phyloP scores from a whole-genome alignment of 2,797 vertebrate genomes.

The Sebastolobus alascanus region DNA sequence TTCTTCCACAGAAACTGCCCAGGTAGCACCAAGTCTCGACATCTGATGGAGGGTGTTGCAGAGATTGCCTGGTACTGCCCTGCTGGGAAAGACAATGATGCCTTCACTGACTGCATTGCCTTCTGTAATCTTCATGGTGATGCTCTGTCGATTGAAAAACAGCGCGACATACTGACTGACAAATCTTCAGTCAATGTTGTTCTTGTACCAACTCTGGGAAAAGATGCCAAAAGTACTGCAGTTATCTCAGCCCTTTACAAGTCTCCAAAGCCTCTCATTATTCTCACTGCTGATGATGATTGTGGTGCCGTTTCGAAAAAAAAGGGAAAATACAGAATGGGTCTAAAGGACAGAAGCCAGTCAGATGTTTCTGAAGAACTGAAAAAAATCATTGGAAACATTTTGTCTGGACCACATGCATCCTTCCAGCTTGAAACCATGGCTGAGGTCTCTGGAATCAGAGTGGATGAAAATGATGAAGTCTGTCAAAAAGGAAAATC shows the following conservation, averaged over 20 bases:
- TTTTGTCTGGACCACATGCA: constrained; percentile 36
- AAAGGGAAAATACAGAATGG: constrained; percentile 64
- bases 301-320: fast-evolving
- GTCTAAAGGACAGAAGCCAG: constrained; percentile 76
- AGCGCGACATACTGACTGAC: constrained; percentile 68
- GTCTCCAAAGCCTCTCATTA: too few species aligned
- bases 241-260: too few species aligned
- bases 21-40: constrained; percentile 69
- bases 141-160: constrained; percentile 66
- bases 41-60: constrained; percentile 82
- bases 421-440: constrained; percentile 64
- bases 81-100: constrained; percentile 68
- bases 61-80: constrained; percentile 87
- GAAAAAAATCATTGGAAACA: constrained; percentile 37
- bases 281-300: constrained; percentile 47
- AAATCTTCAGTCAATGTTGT: too few species aligned
- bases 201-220: too few species aligned
- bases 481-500: constrained; percentile 72
- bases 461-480: constrained; percentile 73
- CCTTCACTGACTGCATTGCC: constrained; percentile 73
- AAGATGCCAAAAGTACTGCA: too few species aligned
- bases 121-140: constrained; percentile 78
- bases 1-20: constrained; percentile 78
- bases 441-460: constrained; percentile 57
- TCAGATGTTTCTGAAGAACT: constrained; percentile 73